A percentile compares a stretch with the other conserved stretches of the same genome.
These are phyloP conservation scores for Whitmania pigra DNA, from an alignment of 1,140 invertebrate species.

Conservation along the genomic window DNA sequence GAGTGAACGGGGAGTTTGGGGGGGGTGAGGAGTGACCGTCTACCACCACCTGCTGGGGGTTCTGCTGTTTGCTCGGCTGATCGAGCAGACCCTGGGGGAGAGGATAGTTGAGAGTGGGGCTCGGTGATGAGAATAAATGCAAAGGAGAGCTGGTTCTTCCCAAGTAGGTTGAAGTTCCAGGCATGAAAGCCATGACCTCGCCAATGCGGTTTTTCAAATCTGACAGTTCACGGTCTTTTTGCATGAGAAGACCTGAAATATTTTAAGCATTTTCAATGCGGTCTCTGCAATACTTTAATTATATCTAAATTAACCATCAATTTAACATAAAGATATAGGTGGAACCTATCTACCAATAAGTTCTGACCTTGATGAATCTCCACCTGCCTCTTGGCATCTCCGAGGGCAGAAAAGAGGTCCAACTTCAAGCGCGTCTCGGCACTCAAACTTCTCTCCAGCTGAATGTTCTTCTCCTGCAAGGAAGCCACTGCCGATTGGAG, in stretches of 20 bases:
- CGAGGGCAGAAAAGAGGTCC: slow-evolving; percentile 85
- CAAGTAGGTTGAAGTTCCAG: slow-evolving; percentile 32
- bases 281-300: background rate
- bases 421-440: slow-evolving; percentile 89
- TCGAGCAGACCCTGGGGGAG: slow-evolving; percentile 49
- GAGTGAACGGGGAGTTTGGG: background rate
- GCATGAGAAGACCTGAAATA: slow-evolving; percentile 55
- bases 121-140: slow-evolving; percentile 31
- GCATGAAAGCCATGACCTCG: slow-evolving; percentile 76
- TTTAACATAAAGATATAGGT: background rate
- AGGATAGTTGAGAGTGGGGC: slow-evolving; percentile 31
- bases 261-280: slow-evolving; percentile 16
- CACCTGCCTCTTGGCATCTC: slow-evolving; percentile 80
- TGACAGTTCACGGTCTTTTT: slow-evolving; percentile 74
- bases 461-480: slow-evolving; percentile 73
- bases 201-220: slow-evolving; percentile 67
- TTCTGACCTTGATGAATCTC: slow-evolving; percentile 76
- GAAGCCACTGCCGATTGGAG: slow-evolving; percentile 63
- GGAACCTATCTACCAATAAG: background rate
- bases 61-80: slow-evolving; percentile 22
- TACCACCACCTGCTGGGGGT: background rate
- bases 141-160: slow-evolving; percentile 33
- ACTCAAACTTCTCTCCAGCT: slow-evolving; percentile 78
- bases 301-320: background rate
- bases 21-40: background rate